phyloP scores from a whole-genome alignment of 2,113 vertebrate genomes.

The Lanius collurio region DNA sequence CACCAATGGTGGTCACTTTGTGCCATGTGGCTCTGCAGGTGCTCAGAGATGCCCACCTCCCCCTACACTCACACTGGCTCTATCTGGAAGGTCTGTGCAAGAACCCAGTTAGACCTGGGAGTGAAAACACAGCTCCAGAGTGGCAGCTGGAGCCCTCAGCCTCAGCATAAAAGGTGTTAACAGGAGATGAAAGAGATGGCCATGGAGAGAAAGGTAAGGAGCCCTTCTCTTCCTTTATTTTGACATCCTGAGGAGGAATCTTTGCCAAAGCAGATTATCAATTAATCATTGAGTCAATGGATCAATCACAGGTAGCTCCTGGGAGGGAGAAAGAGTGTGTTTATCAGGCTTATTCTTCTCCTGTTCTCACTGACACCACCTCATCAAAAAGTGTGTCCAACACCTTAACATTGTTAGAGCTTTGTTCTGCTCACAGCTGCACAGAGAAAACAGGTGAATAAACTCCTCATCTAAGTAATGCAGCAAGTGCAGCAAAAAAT shows the following conservation, averaged over 20 bases:
- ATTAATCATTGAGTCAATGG: background rate
- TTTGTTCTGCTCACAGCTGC: background rate
- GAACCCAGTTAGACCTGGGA: background rate
- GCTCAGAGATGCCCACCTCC: background rate
- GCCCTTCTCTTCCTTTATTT: background rate
- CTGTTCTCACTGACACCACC: background rate
- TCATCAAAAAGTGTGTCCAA: background rate
- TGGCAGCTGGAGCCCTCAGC: background rate
- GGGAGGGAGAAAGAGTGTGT: background rate
- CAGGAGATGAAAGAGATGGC: background rate
- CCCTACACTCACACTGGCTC: accelerated
- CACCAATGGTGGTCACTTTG: background rate
- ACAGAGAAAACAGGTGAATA: background rate
- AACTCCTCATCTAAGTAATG: accelerated
- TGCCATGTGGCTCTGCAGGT: background rate
- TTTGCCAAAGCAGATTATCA: background rate
- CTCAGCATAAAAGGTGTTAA: background rate
- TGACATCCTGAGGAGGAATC: background rate
- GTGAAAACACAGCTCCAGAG: background rate
- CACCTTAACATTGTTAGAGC: background rate
- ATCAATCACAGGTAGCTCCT: background rate
- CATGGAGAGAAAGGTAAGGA: background rate
- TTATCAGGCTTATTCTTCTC: background rate
- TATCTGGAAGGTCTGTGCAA: background rate
- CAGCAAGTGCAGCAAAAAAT: background rate